Evolutionary conservation across 2,888 invertebrate genomes (phyloP).

Genomic region (Tachina grossa): DNA sequence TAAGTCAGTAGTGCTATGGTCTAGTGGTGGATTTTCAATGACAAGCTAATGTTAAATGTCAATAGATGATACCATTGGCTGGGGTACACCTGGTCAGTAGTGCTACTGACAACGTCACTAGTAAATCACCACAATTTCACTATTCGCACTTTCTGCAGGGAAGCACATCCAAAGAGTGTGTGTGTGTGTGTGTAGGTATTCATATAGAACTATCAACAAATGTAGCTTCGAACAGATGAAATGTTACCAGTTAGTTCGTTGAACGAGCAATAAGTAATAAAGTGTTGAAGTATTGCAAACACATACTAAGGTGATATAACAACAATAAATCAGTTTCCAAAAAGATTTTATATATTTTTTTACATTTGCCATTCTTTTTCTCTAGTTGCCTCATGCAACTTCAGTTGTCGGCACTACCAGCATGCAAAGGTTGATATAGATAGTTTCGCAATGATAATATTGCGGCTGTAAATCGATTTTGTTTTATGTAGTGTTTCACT

Average conservation of each 20-base stretch:
- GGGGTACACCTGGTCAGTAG: too few species aligned
- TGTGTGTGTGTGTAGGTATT: too few species aligned
- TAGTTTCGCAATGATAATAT: conserved; percentile 67
- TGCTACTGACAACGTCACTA: too few species aligned
- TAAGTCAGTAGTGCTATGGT: too few species aligned
- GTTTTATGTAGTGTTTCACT: conserved; percentile 51
- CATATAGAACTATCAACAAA: conserved; percentile 51
- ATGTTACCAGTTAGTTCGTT: conserved; percentile 56
- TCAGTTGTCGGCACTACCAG: neutral
- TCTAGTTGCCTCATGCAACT: neutral
- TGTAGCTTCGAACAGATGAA: conserved; percentile 56
- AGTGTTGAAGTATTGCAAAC: conserved; percentile 71
- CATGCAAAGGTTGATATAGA: conserved; percentile 55
- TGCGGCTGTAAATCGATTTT: conserved; percentile 70
- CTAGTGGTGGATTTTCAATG: too few species aligned
- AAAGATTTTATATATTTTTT: conserved; percentile 47
- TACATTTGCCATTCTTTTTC: conserved; percentile 8
- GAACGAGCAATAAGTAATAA: conserved; percentile 62
- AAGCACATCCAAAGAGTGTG: conserved; percentile 12
- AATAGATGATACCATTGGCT: too few species aligned
- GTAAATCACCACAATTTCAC: too few species aligned
- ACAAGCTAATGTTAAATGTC: too few species aligned
- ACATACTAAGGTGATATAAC: conserved; percentile 68
- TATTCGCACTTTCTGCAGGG: too few species aligned
- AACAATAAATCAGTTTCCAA: conserved; percentile 70